phyloP scores from a whole-genome alignment of 2,113 vertebrate genomes.

The Tauraco erythrolophus region DNA sequence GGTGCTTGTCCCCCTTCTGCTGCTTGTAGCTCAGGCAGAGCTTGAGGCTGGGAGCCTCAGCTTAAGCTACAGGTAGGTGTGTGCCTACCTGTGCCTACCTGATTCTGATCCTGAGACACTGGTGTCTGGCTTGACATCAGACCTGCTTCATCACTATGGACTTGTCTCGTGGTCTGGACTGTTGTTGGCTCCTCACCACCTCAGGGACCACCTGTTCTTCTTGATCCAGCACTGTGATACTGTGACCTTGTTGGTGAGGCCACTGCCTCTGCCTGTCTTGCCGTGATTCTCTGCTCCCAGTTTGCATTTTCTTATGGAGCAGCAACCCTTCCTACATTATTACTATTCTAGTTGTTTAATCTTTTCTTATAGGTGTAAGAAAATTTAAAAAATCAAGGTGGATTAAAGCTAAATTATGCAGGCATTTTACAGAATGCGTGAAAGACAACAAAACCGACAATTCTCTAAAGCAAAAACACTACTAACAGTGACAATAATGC shows the following conservation, averaged over 20 bases:
- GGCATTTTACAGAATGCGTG: not conserved
- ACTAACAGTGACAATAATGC: not conserved
- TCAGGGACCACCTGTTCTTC: fast-evolving
- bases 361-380: not conserved
- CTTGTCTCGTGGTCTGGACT: too few relatives aligned
- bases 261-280: not conserved
- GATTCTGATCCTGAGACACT: not conserved
- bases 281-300: not conserved
- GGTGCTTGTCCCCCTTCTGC: not conserved
- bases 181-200: not conserved
- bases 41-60: not conserved
- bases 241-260: not conserved
- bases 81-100: not conserved
- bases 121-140: fast-evolving
- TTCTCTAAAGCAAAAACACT: not conserved
- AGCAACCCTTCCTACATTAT: not conserved
- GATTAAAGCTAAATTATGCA: not conserved
- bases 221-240: fast-evolving
- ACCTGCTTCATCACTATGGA: not conserved
- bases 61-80: not conserved
- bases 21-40: not conserved
- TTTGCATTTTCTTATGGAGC: fast-evolving
- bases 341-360: not conserved
- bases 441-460: not conserved
- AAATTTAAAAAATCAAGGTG: not conserved